phyloP scores from a whole-genome alignment of 37 sponge, comb jelly and placozoan species.

The Corticium candelabrum region DNA sequence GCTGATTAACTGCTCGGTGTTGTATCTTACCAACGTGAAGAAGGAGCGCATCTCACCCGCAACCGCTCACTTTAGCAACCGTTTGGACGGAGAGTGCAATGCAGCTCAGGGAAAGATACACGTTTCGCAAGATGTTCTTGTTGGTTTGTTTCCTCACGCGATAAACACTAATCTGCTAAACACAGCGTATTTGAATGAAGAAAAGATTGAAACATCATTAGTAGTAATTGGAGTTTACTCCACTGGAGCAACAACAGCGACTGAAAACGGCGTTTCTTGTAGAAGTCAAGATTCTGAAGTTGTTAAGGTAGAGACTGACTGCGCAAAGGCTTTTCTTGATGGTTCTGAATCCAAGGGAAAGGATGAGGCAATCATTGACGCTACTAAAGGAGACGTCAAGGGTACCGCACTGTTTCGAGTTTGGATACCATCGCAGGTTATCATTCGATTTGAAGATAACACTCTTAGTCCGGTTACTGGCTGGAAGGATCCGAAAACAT shows the following conservation, averaged over 20 bases:
- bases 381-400: background rate
- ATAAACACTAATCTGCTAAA: background rate
- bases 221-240: background rate
- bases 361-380: background rate
- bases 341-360: background rate
- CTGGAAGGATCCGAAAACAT: background rate
- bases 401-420: background rate
- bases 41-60: background rate
- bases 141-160: background rate
- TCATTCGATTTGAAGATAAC: background rate
- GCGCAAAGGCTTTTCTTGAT: background rate
- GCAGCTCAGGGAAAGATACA: background rate
- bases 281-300: background rate
- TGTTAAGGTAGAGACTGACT: background rate
- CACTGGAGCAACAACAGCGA: background rate
- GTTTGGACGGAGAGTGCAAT: slow-evolving; percentile 1
- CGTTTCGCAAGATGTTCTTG: background rate
- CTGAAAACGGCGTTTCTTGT: background rate
- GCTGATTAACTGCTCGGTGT: background rate
- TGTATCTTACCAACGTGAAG: background rate
- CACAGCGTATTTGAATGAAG: background rate
- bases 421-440: background rate
- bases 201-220: background rate
- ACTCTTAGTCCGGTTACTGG: background rate
- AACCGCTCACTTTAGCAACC: background rate